Evolutionary conservation across 1,140 invertebrate genomes (phyloP), one percentile per base, ranked within the genome.

Genomic region (Drosophila gunungcola): DNA sequence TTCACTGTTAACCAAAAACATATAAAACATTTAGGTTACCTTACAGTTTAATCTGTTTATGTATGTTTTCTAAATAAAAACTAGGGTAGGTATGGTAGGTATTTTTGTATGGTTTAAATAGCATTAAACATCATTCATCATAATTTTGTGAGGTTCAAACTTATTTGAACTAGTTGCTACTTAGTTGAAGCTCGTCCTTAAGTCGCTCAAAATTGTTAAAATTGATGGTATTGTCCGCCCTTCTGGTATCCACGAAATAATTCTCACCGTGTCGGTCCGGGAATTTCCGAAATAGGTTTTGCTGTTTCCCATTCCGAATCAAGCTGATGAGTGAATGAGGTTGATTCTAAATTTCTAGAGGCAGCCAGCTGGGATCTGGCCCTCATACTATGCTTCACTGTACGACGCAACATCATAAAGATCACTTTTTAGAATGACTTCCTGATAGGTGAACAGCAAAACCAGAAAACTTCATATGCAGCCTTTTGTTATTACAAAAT

Each of bases 211-310:
- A n/a, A n/a, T n/a, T n/a, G n/a, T n/a, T n/a, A n/a, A n/a, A 67
- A 32, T 3, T 81, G 48, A 1, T 65, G n/a, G 38, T 52, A 86
- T 25, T 80, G 65, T 0, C 81, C 89, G 27, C 86, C 86, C 12
- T 65, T 80, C 25, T 78, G 67, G 32, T 73, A 90, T 0, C 73
- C 81, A 2, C 79, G 58, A 7, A 82, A 54, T 29, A 90, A 45
- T 58, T 84, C 49, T 69, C 74, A 79, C n/a, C 49, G 73, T 7
- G 69, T 62, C 10, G 83, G 82, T 5, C 84, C 80, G 4, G 90
- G 88, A 16, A 90, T 16, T 7, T 74, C 46, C 2, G 61, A 27
- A 25, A 70, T 90, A 0, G 84, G 61, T 25, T 69, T 70, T 0
- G 75, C 90, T 1, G 16, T 32, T 11, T 53, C 16, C 90, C 90